Evolutionary conservation across 2,113 vertebrate genomes (phyloP).

Genomic region (Malurus alboscapulatus): DNA sequence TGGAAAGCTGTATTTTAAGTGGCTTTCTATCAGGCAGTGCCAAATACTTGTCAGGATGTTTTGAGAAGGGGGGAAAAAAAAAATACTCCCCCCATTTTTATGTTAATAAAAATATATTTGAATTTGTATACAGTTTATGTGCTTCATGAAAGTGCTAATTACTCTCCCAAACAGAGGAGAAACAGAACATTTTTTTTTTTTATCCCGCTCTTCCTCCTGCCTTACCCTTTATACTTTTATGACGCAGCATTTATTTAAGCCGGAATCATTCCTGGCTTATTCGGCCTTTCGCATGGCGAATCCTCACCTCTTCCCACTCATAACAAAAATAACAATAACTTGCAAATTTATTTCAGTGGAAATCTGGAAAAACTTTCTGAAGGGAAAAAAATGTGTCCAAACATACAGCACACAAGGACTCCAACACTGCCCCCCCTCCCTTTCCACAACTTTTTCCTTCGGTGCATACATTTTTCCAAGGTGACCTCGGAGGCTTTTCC

Average conservation of each 20-base stretch:
- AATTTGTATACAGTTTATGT: conserved; percentile 1
- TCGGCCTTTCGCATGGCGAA: not conserved
- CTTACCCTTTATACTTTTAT: conserved; percentile 11
- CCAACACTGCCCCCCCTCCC: not conserved
- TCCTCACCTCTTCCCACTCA: conserved; percentile 20
- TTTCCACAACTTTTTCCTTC: conserved; percentile 60
- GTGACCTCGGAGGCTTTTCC: conserved; percentile 71
- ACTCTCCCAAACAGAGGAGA: not conserved
- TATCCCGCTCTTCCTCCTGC: conserved; percentile 3
- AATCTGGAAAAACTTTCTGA: conserved; percentile 20
- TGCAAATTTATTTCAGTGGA: conserved; percentile 43
- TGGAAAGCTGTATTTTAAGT: conserved; percentile 17
- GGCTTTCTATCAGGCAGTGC: not conserved
- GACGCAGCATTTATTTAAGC: conserved; percentile 35
- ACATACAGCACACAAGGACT: not conserved
- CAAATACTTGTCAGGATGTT: conserved; percentile 40
- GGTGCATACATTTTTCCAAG: conserved; percentile 69
- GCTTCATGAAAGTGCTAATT: conserved; percentile 31
- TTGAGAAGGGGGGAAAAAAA: not conserved
- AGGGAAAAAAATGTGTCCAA: not conserved
- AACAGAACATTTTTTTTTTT: not conserved
- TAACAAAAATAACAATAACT: conserved; percentile 25
- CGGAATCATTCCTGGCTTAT: not conserved
- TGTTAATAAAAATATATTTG: conserved; percentile 14
- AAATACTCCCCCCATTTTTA: not conserved